Percentiles rank a stretch among this genome's conserved stretches.
Evolutionary conservation across 2,888 invertebrate genomes (phyloP).

Genomic region (Andrena praecox): DNA sequence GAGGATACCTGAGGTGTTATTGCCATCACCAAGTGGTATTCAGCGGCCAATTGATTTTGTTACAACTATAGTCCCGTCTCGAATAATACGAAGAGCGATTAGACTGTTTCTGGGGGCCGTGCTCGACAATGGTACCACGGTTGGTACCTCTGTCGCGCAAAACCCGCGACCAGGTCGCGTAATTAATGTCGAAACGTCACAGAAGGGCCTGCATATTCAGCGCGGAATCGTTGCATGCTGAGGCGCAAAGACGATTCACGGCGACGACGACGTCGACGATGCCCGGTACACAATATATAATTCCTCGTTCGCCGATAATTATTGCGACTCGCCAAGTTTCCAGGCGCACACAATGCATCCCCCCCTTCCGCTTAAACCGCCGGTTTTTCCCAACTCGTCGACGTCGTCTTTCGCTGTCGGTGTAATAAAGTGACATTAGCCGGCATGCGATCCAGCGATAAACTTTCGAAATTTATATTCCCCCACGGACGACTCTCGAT

Average conservation of each 20-base stretch:
- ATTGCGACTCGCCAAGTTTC: conserved; percentile 81
- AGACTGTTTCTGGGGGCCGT: conserved; percentile 73
- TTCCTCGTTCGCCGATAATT: conserved; percentile 84
- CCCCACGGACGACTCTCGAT: conserved; percentile 59
- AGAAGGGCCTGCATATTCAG: conserved; percentile 74
- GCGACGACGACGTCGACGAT: conserved; percentile 52
- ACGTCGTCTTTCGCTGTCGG: conserved; percentile 69
- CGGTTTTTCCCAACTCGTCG: conserved; percentile 75
- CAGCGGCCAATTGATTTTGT: not conserved
- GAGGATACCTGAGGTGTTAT: too few species aligned
- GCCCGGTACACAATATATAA: conserved; percentile 82
- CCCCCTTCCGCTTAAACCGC: conserved; percentile 49
- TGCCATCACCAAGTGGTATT: not conserved
- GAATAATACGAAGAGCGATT: conserved; percentile 8
- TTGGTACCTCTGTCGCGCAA: conserved; percentile 76
- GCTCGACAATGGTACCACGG: conserved; percentile 77
- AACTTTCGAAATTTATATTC: conserved; percentile 82
- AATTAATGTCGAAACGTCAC: conserved; percentile 82
- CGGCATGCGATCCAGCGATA: conserved; percentile 83
- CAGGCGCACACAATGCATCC: conserved; percentile 72
- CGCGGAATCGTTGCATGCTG: conserved; percentile 70
- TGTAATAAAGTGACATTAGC: conserved; percentile 83
- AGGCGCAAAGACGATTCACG: conserved; percentile 69
- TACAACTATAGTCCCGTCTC: not conserved
- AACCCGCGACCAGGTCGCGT: conserved; percentile 73